Conservation (phyloP, 2,113 vertebrate genomes). For the Syrrhaptes paradoxus region DNA sequence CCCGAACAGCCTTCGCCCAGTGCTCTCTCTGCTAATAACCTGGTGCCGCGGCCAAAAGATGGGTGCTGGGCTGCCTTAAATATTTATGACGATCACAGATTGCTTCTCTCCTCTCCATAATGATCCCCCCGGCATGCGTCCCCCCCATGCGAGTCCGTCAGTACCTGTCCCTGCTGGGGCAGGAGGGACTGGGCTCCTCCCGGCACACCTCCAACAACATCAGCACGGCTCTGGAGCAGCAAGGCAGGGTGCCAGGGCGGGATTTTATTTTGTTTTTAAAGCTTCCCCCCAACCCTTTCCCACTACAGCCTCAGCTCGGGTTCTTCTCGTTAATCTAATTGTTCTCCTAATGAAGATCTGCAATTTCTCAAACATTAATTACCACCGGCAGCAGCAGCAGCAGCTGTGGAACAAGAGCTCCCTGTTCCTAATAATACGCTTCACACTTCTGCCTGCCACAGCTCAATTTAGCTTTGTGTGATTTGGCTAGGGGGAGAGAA, state of each 20-base stretch:
- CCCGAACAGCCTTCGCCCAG: neutral
- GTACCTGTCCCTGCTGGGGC: neutral
- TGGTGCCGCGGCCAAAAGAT: rapidly evolving
- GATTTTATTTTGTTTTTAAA: constrained; percentile 26
- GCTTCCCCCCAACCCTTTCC: constrained; percentile 7
- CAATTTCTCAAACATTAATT: constrained; percentile 71
- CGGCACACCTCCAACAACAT: neutral
- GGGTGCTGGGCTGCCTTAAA: neutral
- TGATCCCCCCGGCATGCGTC: neutral
- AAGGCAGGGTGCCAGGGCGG: neutral
- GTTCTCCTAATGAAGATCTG: constrained; percentile 75
- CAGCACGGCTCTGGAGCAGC: neutral
- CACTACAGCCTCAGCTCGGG: constrained; percentile 15
- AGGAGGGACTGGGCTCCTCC: neutral
- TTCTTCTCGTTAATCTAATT: constrained; percentile 63
- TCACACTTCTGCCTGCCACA: constrained; percentile 58
- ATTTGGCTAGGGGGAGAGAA: constrained; percentile 34
- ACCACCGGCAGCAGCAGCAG: constrained; percentile 54
- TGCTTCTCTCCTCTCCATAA: neutral
- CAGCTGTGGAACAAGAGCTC: constrained; percentile 62
- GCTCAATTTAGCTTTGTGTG: constrained; percentile 53
- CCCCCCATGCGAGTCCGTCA: rapidly evolving
- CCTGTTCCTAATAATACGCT: constrained; percentile 66
- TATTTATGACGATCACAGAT: neutral
- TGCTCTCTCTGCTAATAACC: neutral